Evolutionary conservation across 2,797 vertebrate species (phyloP).

Genomic region (Bovichtus diacanthus): DNA sequence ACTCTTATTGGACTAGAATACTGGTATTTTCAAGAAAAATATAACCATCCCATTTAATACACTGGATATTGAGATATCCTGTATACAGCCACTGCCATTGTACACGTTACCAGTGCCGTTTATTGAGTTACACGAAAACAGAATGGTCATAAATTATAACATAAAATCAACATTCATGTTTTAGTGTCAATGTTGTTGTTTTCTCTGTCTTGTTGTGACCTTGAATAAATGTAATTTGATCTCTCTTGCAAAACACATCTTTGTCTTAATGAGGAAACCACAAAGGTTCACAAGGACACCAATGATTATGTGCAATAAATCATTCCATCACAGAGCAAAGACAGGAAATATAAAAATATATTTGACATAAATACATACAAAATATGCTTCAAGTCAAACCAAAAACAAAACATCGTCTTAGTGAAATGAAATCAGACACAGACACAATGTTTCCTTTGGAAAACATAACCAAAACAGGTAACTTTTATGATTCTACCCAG

Average conservation of each 20-base stretch:
- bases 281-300: neutral
- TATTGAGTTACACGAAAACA: neutral
- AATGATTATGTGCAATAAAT: neutral
- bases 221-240: neutral
- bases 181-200: too few relatives aligned
- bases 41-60: neutral
- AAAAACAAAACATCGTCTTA: neutral
- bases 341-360: constrained; percentile 52
- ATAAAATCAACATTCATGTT: neutral
- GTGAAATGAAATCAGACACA: neutral
- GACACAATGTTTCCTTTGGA: too few relatives aligned
- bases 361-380: constrained; percentile 11
- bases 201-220: too few relatives aligned
- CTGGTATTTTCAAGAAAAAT: neutral
- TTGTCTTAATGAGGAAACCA: neutral
- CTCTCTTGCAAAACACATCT: neutral
- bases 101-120: neutral
- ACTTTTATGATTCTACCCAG: neutral
- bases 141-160: neutral
- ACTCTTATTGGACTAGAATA: neutral
- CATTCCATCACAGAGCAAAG: constrained; percentile 5
- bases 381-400: neutral
- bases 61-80: neutral
- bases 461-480: neutral
- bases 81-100: neutral